These are phyloP conservation scores for Acropora yongei DNA, from an alignment of 64 coral and sea anemone species.

Conservation along the genomic window DNA sequence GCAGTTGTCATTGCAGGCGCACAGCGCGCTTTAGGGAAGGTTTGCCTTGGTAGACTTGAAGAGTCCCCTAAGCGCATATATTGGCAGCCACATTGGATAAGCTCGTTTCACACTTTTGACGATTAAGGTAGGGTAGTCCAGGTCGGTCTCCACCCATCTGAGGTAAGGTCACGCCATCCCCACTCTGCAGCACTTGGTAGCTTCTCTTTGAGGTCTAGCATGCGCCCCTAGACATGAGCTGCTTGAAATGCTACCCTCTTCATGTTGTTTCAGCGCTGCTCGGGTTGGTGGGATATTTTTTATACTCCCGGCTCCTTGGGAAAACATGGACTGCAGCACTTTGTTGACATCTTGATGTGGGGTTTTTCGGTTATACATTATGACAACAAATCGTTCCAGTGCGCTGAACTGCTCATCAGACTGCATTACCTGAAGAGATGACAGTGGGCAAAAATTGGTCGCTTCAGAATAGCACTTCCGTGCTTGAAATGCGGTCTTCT, in stretches of 20 bases:
- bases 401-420: conserved; percentile 38
- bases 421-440: conserved; percentile 30
- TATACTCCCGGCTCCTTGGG: conserved; percentile 42
- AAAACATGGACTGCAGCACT: conserved; percentile 49
- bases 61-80: conserved; percentile 29
- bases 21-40: conserved; percentile 40
- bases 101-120: conserved; percentile 56
- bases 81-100: conserved; percentile 63
- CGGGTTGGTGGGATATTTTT: conserved; percentile 56
- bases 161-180: conserved; percentile 40
- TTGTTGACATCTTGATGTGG: conserved; percentile 48
- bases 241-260: conserved; percentile 61
- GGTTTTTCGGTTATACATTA: conserved; percentile 64
- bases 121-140: conserved; percentile 50
- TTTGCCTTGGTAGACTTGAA: conserved; percentile 57
- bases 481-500: conserved; percentile 49
- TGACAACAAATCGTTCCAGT: conserved; percentile 36
- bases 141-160: conserved; percentile 47
- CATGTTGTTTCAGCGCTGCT: conserved; percentile 35
- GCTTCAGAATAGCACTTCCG: conserved; percentile 62
- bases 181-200: conserved; percentile 62
- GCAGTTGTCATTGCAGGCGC: conserved; percentile 17
- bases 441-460: conserved; percentile 19
- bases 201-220: conserved; percentile 33
- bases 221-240: conserved; percentile 35